Conservation (phyloP, 2,113 vertebrate genomes). For the Chlamydotis undulata region DNA sequence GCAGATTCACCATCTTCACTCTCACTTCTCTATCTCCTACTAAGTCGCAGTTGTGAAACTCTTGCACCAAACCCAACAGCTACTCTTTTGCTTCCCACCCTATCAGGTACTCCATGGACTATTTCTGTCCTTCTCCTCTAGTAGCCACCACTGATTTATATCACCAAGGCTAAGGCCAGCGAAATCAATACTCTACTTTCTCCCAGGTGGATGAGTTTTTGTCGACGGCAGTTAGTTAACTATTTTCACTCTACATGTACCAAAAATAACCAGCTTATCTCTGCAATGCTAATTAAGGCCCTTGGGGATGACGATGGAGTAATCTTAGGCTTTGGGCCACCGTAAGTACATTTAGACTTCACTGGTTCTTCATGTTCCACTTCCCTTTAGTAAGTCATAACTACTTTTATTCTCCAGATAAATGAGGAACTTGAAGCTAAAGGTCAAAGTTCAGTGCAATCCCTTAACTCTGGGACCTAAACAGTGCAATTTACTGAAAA, state of each 20-base stretch:
- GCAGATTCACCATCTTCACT: background rate
- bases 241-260: background rate
- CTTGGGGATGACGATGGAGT: background rate
- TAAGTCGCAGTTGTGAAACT: background rate
- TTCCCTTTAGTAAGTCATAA: background rate
- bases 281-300: background rate
- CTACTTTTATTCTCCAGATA: background rate
- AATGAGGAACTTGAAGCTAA: background rate
- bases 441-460: background rate
- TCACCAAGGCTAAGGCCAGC: background rate
- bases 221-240: background rate
- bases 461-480: background rate
- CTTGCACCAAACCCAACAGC: background rate
- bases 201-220: background rate
- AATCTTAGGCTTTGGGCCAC: background rate
- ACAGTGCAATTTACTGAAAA: background rate
- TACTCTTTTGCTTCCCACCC: background rate
- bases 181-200: background rate
- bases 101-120: background rate
- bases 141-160: background rate
- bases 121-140: background rate
- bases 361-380: background rate
- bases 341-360: background rate
- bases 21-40: background rate
- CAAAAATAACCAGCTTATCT: background rate